Evolutionary conservation across 2,888 invertebrate genomes (phyloP).

Genomic region (Metalampra italica): DNA sequence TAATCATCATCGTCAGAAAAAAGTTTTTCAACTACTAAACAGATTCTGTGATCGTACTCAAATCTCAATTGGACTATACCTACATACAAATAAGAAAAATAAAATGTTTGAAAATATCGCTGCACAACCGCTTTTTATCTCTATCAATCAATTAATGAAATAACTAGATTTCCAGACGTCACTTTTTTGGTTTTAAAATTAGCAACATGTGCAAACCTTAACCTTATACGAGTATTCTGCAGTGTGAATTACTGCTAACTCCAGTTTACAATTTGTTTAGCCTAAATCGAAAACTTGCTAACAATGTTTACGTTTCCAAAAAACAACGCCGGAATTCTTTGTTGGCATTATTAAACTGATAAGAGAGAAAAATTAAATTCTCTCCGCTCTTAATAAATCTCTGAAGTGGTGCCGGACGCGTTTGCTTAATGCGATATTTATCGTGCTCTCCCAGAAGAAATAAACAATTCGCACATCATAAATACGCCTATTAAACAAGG

Average conservation of each 20-base stretch:
- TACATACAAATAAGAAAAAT: no score
- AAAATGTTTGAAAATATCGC: no score
- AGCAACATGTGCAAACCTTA: no score
- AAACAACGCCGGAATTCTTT: conserved; percentile 32
- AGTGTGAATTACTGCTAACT: neutral
- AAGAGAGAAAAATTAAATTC: conserved; percentile 44
- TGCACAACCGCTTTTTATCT: no score
- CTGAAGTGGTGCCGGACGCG: conserved; percentile 14
- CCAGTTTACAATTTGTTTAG: neutral
- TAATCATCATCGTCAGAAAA: no score
- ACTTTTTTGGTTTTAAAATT: no score
- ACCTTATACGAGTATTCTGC: no score
- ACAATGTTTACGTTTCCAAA: conserved; percentile 14
- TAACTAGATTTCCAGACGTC: no score
- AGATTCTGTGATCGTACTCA: no score
- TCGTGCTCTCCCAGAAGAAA: conserved; percentile 54
- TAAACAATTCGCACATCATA: conserved; percentile 53
- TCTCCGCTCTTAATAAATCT: conserved; percentile 58
- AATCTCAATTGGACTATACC: no score
- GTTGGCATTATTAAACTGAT: conserved; percentile 35
- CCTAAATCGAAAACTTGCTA: conserved; percentile 8
- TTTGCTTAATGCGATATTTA: conserved; percentile 69
- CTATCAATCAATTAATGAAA: no score
- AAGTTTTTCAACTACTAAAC: no score
- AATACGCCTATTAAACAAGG: conserved; percentile 51